Evolutionary conservation across 1,140 invertebrate genomes (phyloP), one percentile per base, ranked within the genome.

Genomic region (Heliconius eleuchia): DNA sequence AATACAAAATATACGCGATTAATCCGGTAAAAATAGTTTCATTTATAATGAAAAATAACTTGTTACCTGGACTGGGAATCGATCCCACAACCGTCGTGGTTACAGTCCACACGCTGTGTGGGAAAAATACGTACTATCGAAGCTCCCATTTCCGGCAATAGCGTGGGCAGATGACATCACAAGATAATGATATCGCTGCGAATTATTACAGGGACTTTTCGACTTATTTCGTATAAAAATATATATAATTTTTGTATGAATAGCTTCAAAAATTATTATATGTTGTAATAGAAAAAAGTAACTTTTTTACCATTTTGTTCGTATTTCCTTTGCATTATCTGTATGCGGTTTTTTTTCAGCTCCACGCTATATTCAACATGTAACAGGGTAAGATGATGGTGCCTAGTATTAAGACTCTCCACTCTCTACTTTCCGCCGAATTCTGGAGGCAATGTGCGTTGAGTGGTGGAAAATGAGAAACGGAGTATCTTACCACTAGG

Each of bases 161-260:
- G 71, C 30, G 71, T 72, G 71, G 71, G 71, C 71, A 19, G 71
- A 42, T 42, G 71, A 72, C 71, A 72, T 72, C 39, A 72, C 34
- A n/a, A 72, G 71, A 39, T 72, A 34, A 71, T 71, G 70, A 71
- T 34, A 71, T 6, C 1, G 7, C n/a, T 46, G 8, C 71, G 34
- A 0, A 9, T 16, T 39, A 72, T 72, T 39, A 37, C 11, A 71
- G 71, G 30, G 60, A 73, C n/a, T 30, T 23, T 27, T 30, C 57
- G 23, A 27, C 57, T 66, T 66, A 30, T 66, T 66, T 27, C 9
- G 3, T 66, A 11, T 27, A 27, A 66, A 66, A 66, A 13, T 66
- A 66, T 66, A 23, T 66, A 23, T 66, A 11, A 66, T 66, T 66
- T 66, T 66, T 9, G 30, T 30, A 30, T 27, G 23, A 66, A 30